Conservation (phyloP, 2,113 vertebrate genomes). For the Amphilophus citrinellus region DNA sequence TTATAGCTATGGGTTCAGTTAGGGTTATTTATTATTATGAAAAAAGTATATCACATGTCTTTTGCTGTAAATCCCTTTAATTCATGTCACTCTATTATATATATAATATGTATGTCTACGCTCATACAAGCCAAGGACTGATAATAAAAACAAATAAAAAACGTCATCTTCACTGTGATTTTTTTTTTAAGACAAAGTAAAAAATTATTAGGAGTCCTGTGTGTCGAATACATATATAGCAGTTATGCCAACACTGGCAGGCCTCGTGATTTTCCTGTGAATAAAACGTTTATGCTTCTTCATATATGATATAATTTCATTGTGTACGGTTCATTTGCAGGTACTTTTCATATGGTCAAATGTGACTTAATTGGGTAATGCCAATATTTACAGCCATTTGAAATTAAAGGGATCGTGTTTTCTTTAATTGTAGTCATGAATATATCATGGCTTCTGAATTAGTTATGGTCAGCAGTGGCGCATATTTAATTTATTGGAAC, state of each 20-base stretch:
- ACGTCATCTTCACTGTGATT: neutral
- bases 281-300: conserved; percentile 11
- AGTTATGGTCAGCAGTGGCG: conserved; percentile 84
- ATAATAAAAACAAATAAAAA: neutral
- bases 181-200: neutral
- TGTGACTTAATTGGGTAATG: conserved; percentile 82
- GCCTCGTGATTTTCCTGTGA: too few species aligned
- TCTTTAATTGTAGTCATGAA: conserved; percentile 85
- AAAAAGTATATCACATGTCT: neutral
- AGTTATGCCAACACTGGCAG: neutral
- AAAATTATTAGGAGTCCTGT: too few species aligned
- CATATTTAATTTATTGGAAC: conserved; percentile 83
- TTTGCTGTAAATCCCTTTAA: neutral
- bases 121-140: too few species aligned
- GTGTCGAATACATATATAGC: neutral
- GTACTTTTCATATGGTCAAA: conserved; percentile 62
- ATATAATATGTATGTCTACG: neutral
- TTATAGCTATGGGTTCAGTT: neutral
- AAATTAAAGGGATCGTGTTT: conserved; percentile 83
- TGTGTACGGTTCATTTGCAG: conserved; percentile 50
- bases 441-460: conserved; percentile 83
- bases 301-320: conserved; percentile 8
- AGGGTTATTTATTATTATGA: neutral
- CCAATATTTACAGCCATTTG: conserved; percentile 85
- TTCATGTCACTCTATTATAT: neutral